A percentile compares a stretch with the other conserved stretches of the same genome.
Conservation (phyloP, 2,797 vertebrate genomes). For the Salmo trutta region DNA sequence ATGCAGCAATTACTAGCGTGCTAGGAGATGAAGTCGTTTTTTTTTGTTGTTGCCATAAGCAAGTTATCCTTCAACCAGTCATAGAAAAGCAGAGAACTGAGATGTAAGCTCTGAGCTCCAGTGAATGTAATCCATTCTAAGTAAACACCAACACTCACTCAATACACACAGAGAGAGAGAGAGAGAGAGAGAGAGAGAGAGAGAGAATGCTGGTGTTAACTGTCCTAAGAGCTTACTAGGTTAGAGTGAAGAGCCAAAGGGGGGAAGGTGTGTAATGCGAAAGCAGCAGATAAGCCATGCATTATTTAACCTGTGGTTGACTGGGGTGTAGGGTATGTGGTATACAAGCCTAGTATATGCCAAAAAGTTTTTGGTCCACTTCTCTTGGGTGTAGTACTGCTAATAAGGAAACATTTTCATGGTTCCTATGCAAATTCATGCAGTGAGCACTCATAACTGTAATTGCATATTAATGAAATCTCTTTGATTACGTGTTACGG, state of each 20-base stretch:
- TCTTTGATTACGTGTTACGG: constrained; percentile 21
- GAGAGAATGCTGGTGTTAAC: constrained; percentile 24
- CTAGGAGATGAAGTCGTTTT: constrained; percentile 67
- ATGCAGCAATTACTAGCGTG: constrained; percentile 72
- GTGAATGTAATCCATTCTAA: constrained; percentile 53
- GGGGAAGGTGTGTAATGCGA: constrained; percentile 24
- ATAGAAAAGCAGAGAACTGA: constrained; percentile 51
- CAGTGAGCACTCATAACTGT: constrained; percentile 9
- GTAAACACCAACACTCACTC: constrained; percentile 34
- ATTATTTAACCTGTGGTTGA: constrained; percentile 58
- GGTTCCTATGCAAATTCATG: constrained; percentile 11
- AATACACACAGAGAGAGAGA: constrained; percentile 1
- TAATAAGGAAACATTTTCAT: constrained; percentile 28
- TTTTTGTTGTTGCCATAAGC: constrained; percentile 61
- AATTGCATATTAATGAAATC: constrained; percentile 7
- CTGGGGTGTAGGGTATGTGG: constrained; percentile 44
- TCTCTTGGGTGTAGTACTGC: constrained; percentile 22
- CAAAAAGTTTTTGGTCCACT: constrained; percentile 23
- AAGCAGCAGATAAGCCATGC: constrained; percentile 43
- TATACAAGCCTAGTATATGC: constrained; percentile 20
- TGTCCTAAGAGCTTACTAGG: constrained; percentile 37
- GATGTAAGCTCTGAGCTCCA: constrained; percentile 63
- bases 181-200: too few relatives aligned
- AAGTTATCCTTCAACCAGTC: constrained; percentile 60
- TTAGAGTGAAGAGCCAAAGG: constrained; percentile 14